These are phyloP conservation scores for Eupithecia dodoneata DNA, from an alignment of 2,888 invertebrate genomes.

Conservation along the genomic window DNA sequence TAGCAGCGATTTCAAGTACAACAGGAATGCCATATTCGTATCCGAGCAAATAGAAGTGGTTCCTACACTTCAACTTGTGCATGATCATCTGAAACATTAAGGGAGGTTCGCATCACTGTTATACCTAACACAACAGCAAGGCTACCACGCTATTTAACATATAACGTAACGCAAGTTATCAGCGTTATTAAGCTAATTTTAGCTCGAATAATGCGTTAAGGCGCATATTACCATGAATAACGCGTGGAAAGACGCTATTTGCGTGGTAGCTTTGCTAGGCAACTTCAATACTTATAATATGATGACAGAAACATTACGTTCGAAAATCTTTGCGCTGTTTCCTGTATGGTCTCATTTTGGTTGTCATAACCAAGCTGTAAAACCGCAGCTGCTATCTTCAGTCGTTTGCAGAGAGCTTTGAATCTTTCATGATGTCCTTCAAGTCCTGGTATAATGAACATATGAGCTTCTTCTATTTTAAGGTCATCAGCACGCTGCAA, in stretches of 20 bases:
- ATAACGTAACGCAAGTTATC: too few species aligned
- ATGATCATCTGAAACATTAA: constrained; percentile 23
- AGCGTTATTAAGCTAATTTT: too few species aligned
- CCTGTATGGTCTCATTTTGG: constrained; percentile 51
- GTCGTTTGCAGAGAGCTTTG: constrained; percentile 51
- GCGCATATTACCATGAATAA: too few species aligned
- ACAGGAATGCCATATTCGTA: constrained; percentile 62
- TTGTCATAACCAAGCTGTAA: constrained; percentile 58
- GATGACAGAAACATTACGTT: constrained; percentile 13
- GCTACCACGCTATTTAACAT: too few species aligned
- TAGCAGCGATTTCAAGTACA: constrained; percentile 62
- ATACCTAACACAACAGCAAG: too few species aligned
- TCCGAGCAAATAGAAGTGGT: constrained; percentile 62
- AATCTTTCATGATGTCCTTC: constrained; percentile 60
- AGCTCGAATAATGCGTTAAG: too few species aligned
- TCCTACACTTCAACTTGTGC: constrained; percentile 51
- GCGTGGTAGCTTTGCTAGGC: too few species aligned
- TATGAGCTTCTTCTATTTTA: constrained; percentile 29
- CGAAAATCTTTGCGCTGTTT: constrained; percentile 54
- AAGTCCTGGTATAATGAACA: constrained; percentile 60
- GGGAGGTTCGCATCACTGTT: neutral
- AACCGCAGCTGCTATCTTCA: constrained; percentile 57
- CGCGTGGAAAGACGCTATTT: too few species aligned
- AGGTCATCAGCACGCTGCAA: constrained; percentile 27
- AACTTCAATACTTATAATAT: neutral